Evolutionary conservation across 1,140 invertebrate species (phyloP), one percentile per base, ranked within the genome.

Genomic region (Diprion similis): DNA sequence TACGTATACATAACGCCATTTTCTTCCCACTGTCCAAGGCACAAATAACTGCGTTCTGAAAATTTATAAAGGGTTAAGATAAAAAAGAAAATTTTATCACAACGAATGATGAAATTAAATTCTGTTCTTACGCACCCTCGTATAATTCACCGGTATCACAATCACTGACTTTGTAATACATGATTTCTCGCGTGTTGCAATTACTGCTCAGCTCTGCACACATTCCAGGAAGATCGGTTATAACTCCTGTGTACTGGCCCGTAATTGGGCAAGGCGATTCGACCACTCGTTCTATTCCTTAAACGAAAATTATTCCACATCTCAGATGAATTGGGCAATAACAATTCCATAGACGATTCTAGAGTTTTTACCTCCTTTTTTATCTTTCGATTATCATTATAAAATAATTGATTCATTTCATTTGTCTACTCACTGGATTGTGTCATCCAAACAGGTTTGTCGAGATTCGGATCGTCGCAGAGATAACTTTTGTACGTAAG

Each of bases 171-270:
- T 91, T 92, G 80, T 92, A 94, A 77, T 92, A 93, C 93, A 94
- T 94, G 46, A 92, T 88, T 81, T 94, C 92, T 15, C 91, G 90
- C 47, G 91, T 90, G 76, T 90, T 89, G 82, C 93, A 94, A 80
- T 94, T 92, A 47, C 92, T 94, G 75, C 91, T 91, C 46, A 94
- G 85, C 83, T 92, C 92, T n/a, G 92, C 92, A 83, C 93, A 94
- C 76, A 93, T 87, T 71, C 90, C 90, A 15, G 87, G 86, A n/a
- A 90, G 84, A 79, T 93, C 92, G 45, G 92, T 92, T 76, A 94
- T 92, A 64, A 87, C 84, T 64, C 93, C 93, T 45, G 88, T 91
- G 78, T 93, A 94, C 80, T 92, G 91, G 1, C 93, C 93, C 18
- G 91, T 90, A 76, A 94, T 92, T 24, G 93, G 93, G 85, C 93